Conservation (phyloP, 2,888 invertebrate genomes). For the Drosophila niveifrons region DNA sequence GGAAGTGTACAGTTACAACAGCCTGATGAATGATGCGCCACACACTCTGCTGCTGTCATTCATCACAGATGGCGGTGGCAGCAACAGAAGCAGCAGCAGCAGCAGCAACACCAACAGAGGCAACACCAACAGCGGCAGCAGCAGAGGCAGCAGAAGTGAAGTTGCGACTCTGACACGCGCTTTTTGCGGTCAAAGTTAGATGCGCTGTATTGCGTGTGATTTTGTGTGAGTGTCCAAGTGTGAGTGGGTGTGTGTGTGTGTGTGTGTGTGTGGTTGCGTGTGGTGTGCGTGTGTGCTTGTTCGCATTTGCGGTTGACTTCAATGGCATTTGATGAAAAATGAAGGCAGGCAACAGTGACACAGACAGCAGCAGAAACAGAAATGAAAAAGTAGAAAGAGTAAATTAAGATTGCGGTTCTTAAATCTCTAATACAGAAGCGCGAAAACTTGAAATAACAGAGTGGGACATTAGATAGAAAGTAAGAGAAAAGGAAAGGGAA, state of each 20-base stretch:
- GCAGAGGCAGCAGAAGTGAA: background rate
- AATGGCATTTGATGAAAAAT: slow-evolving; percentile 62
- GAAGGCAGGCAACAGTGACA: slow-evolving; percentile 27
- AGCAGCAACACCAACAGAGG: background rate
- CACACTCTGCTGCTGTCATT: slow-evolving; percentile 71
- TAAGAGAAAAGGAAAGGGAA: background rate
- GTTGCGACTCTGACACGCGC: slow-evolving; percentile 60
- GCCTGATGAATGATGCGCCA: slow-evolving; percentile 77
- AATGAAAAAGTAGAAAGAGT: background rate
- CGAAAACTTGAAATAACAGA: background rate
- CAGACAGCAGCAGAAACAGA: background rate
- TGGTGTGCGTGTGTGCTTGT: slow-evolving; percentile 21
- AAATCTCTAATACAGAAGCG: background rate
- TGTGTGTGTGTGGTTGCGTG: slow-evolving; percentile 11
- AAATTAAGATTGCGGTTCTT: slow-evolving; percentile 21
- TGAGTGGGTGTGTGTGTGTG: slow-evolving; percentile 2
- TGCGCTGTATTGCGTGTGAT: slow-evolving; percentile 5
- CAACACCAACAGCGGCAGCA: no score
- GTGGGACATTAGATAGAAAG: background rate
- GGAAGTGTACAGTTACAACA: slow-evolving; percentile 4
- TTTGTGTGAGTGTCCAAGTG: no score
- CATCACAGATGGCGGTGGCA: slow-evolving; percentile 67
- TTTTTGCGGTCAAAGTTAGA: slow-evolving; percentile 70
- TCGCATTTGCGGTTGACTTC: slow-evolving; percentile 62
- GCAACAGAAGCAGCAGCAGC: background rate